Conservation (phyloP, 2,113 vertebrate species). For the Myiagra hebetior region DNA sequence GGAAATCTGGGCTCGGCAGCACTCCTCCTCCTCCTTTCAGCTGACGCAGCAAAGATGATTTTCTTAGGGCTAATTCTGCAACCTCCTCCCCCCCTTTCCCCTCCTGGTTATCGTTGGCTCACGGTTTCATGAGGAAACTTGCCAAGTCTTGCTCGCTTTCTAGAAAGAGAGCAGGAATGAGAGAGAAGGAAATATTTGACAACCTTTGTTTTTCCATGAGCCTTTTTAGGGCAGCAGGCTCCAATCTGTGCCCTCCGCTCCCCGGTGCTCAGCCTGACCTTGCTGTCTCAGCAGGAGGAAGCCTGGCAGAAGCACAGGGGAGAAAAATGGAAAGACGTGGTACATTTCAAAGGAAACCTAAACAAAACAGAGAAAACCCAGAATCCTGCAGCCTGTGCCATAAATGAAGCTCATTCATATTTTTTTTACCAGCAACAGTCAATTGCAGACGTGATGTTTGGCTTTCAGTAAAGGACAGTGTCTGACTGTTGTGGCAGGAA, state of each 20-base stretch:
- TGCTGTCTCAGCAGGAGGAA: constrained; percentile 58
- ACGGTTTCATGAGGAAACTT: background rate
- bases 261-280: constrained; percentile 27
- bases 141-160: constrained; percentile 59
- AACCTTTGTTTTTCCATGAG: constrained; percentile 67
- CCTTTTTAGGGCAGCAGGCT: constrained; percentile 63
- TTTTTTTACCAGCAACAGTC: constrained; percentile 44
- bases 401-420: constrained; percentile 53
- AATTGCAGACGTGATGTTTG: constrained; percentile 24
- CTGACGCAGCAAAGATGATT: constrained; percentile 63
- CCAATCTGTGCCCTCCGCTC: constrained; percentile 45
- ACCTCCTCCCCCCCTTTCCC: background rate
- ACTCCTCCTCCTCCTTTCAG: constrained; percentile 38
- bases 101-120: constrained; percentile 65
- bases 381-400: constrained; percentile 42
- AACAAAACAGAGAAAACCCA: constrained; percentile 55
- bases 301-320: background rate
- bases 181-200: constrained; percentile 62
- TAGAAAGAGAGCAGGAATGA: constrained; percentile 55
- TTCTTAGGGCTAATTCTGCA: constrained; percentile 47
- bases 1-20: constrained; percentile 11
- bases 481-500: constrained; percentile 12
- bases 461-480: constrained; percentile 5
- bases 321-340: constrained; percentile 35
- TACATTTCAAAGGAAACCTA: constrained; percentile 52